Evolutionary conservation across 1,140 invertebrate species (phyloP).

Genomic region (Acromyrmex charruanus): DNA sequence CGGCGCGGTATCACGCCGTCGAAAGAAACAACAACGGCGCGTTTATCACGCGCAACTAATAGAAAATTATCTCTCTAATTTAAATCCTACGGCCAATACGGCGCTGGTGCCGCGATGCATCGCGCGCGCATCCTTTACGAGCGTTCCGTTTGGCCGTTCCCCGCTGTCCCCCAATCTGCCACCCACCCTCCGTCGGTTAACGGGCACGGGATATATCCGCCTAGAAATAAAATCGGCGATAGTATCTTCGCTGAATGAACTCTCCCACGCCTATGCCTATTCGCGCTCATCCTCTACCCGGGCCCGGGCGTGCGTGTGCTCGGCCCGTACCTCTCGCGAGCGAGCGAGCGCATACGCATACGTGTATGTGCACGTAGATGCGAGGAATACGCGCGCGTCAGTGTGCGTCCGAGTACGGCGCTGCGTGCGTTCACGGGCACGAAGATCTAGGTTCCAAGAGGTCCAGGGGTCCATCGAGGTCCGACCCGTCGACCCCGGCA

Average conservation of each 20-base stretch:
- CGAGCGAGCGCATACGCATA: neutral
- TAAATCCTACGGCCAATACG: slow-evolving; percentile 62
- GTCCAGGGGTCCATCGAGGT: slow-evolving; percentile 80
- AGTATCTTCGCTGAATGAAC: slow-evolving; percentile 86
- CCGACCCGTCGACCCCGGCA: slow-evolving; percentile 85
- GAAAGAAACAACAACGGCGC: slow-evolving; percentile 72
- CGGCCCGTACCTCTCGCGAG: slow-evolving; percentile 37
- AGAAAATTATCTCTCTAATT: slow-evolving; percentile 78
- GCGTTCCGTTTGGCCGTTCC: slow-evolving; percentile 80
- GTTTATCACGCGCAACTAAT: slow-evolving; percentile 77
- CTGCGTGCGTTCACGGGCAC: slow-evolving; percentile 75
- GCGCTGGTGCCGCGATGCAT: slow-evolving; percentile 43
- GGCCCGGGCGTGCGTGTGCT: slow-evolving; percentile 66
- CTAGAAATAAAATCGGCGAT: slow-evolving; percentile 86
- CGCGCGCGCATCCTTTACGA: slow-evolving; percentile 71
- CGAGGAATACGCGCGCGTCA: slow-evolving; percentile 19
- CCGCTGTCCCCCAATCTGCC: slow-evolving; percentile 39
- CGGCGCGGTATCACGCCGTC: slow-evolving; percentile 46
- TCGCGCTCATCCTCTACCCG: slow-evolving; percentile 69
- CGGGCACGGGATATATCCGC: slow-evolving; percentile 84
- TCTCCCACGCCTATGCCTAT: slow-evolving; percentile 86
- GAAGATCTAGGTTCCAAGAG: slow-evolving; percentile 73
- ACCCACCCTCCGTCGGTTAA: slow-evolving; percentile 73
- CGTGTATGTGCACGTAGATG: neutral
- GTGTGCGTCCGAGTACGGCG: slow-evolving; percentile 49